Percentiles rank a stretch among this genome's conserved stretches.
Conservation (phyloP, 2,113 vertebrate species). For the Cnemophilus loriae region DNA sequence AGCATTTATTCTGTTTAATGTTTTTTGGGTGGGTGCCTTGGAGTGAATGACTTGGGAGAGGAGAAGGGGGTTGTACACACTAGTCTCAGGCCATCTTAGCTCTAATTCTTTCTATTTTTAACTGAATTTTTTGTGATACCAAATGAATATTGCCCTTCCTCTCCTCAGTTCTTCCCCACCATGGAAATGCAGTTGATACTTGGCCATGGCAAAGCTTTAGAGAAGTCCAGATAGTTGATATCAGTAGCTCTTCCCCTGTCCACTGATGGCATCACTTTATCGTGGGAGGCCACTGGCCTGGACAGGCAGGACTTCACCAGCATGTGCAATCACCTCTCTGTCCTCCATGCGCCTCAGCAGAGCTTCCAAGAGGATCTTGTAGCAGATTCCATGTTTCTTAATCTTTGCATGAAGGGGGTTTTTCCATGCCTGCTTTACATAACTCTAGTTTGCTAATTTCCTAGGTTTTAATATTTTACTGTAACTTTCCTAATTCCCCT, state of each 20-base stretch:
- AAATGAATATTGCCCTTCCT: not conserved
- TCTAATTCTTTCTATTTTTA: not conserved
- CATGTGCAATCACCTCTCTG: not conserved
- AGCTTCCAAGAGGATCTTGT: not conserved
- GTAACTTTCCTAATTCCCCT: conserved; percentile 6
- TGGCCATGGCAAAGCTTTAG: not conserved
- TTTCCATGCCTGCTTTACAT: not conserved
- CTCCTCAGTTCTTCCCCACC: not conserved
- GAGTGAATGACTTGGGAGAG: not conserved
- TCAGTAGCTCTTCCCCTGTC: not conserved
- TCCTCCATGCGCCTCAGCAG: not conserved
- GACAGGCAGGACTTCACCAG: not conserved
- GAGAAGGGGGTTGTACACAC: not conserved
- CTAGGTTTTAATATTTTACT: conserved; percentile 14
- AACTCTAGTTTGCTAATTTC: conserved; percentile 5
- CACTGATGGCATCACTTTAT: not conserved
- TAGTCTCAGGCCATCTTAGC: not conserved
- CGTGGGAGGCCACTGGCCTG: not conserved
- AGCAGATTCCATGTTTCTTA: conserved; percentile 19
- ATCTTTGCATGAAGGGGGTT: not conserved
- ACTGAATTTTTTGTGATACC: not conserved
- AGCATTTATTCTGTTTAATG: not conserved
- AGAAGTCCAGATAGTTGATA: not conserved
- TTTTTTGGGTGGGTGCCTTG: not conserved
- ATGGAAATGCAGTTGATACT: not conserved